Evolutionary conservation across 2,797 vertebrate genomes (phyloP), one percentile per base, ranked within the genome.

Genomic region (Lepidocolaptes lacrymiger): DNA sequence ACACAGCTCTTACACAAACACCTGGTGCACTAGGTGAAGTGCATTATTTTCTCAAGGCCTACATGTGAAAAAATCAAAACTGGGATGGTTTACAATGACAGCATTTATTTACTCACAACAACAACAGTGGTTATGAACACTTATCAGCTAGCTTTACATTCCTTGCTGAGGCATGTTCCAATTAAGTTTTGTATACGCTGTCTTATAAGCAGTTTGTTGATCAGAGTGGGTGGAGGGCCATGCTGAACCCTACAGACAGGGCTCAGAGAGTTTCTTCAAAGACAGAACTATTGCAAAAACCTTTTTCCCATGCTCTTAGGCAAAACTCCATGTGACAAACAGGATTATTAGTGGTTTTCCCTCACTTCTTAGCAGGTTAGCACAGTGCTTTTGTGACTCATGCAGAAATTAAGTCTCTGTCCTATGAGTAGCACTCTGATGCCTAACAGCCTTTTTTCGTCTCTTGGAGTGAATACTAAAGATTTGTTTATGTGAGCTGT

Each of bases 71-170:
- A 93, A 84, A 58, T 78, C 72, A 68, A 78, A 85, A 75, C 37
- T 44, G n/a, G 24, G 24, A 39, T 68, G 59, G 36, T 52, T 96
- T 84, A 78, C 62, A 86, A 16, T 3, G 5, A 95, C 28, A 12
- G 19, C 41, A 84, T 55, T 93, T 88, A 74, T 67, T 92, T 89
- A 95, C 58, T 83, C 85, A 46, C n/a, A 95, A 58, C 64, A 72
- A 80, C 88, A 80, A 72, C 2, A 17, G 46, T n/a, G 24, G 22
- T 78, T 86, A 84, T 6, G 54, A 92, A 78, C 44, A 68, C n/a
- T 75, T 76, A 92, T 41, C 37, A 62, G n/a, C 48, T 19, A 55
- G 51, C 54, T 89, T 61, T 75, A 48, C 30, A 34, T 59, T 72
- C 78, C 93, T 90, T 95, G 93, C 89, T 86, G 7, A 0, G 91